Evolutionary conservation across 2,113 vertebrate genomes (phyloP).

Genomic region (Phocoena sinus): DNA sequence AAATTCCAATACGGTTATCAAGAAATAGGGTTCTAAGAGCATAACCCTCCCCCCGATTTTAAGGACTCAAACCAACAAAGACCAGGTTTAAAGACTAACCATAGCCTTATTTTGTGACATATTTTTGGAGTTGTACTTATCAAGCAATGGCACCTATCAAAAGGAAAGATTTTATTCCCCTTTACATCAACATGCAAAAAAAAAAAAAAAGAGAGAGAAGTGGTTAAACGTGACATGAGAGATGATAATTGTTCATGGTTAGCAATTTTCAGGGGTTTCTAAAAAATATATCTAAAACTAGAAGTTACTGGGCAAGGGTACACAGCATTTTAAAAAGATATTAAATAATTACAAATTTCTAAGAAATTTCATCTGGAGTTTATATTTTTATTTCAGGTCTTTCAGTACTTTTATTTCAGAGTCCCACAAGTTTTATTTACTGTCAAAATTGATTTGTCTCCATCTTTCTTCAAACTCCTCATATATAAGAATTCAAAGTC

Average conservation of each 20-base stretch:
- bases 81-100: not conserved
- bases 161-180: not conserved
- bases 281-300: not conserved
- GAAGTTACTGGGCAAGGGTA: not conserved
- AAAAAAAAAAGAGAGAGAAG: not conserved
- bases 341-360: slow-evolving; percentile 28
- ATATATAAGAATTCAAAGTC: not conserved
- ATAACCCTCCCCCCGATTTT: not conserved
- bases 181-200: not conserved
- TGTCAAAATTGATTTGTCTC: not conserved
- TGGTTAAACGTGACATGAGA: not conserved
- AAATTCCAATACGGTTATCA: not conserved
- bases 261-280: not conserved
- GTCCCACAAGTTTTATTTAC: not conserved
- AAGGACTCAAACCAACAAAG: not conserved
- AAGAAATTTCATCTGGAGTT: slow-evolving; percentile 11
- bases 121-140: not conserved
- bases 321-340: not conserved
- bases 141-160: not conserved
- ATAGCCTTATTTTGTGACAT: not conserved
- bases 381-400: slow-evolving; percentile 11
- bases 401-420: not conserved
- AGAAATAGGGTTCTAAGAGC: not conserved
- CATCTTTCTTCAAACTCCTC: not conserved
- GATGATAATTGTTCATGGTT: not conserved